Conservation (phyloP, 2,797 vertebrate species). For the Pampus argenteus region DNA sequence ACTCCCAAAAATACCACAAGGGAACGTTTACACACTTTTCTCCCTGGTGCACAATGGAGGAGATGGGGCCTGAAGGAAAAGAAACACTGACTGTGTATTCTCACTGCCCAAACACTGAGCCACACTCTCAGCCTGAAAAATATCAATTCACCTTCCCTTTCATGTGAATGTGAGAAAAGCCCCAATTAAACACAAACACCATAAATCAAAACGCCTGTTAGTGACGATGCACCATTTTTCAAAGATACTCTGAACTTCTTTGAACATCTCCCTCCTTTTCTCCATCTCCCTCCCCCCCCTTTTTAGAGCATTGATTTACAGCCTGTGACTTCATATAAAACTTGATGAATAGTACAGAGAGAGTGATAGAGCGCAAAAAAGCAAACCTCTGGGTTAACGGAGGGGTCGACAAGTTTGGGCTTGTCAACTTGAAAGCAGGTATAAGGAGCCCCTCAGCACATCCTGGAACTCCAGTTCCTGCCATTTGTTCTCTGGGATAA, state of each 20-base stretch:
- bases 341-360: constrained; percentile 66
- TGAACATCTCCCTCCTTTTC: constrained; percentile 55
- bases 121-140: constrained; percentile 40
- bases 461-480: constrained; percentile 75
- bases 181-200: constrained; percentile 53
- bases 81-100: constrained; percentile 13
- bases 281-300: constrained; percentile 41
- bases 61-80: background rate
- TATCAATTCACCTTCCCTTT: constrained; percentile 53
- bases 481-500: constrained; percentile 77
- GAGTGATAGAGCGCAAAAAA: constrained; percentile 49
- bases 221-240: constrained; percentile 62
- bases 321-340: constrained; percentile 75
- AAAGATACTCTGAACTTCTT: constrained; percentile 70
- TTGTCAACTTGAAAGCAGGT: constrained; percentile 77
- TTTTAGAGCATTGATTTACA: constrained; percentile 77
- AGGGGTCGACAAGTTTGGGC: constrained; percentile 70
- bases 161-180: constrained; percentile 54
- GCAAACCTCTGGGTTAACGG: constrained; percentile 62
- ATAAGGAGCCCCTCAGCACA: constrained; percentile 73
- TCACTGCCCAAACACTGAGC: constrained; percentile 29
- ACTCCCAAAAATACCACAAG: constrained; percentile 47
- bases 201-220: constrained; percentile 74
- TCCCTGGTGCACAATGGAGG: constrained; percentile 19
- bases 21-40: constrained; percentile 45